These are phyloP conservation scores for Zeugodacus cucurbitae DNA, from an alignment of 1,140 invertebrate species.

Conservation along the genomic window DNA sequence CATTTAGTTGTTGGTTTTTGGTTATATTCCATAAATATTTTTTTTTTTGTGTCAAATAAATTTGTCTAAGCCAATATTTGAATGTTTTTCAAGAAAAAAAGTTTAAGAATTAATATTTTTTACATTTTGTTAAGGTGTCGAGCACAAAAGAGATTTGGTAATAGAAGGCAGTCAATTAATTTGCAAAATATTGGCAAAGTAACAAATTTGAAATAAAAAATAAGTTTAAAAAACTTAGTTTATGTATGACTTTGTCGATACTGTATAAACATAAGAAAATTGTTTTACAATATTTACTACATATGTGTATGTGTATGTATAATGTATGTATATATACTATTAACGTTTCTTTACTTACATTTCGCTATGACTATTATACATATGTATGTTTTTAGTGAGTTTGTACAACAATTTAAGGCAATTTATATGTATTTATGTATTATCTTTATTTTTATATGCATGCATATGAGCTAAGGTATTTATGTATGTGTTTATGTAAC, in stretches of 20 bases:
- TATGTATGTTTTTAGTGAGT: background rate
- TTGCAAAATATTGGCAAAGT: background rate
- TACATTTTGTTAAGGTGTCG: too few species aligned
- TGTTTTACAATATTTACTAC: background rate
- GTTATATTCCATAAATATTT: background rate
- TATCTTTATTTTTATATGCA: background rate
- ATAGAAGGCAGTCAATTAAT: too few species aligned
- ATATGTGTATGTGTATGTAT: background rate
- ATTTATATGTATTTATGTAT: conserved; percentile 6
- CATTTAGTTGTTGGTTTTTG: background rate
- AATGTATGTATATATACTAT: background rate
- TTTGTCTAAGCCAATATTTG: background rate
- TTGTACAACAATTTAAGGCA: conserved; percentile 36
- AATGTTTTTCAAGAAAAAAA: background rate
- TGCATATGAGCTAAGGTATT: background rate
- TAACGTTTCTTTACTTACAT: background rate
- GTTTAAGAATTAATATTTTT: too few species aligned
- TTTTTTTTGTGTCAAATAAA: background rate
- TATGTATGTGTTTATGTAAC: background rate
- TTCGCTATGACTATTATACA: background rate
- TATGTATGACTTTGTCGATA: background rate
- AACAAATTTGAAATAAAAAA: background rate
- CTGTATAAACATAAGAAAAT: background rate
- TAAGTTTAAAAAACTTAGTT: background rate
- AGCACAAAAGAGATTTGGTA: too few species aligned